These are phyloP conservation scores for Pterostichus madidus DNA, from an alignment of 2,888 invertebrate genomes.

Conservation along the genomic window DNA sequence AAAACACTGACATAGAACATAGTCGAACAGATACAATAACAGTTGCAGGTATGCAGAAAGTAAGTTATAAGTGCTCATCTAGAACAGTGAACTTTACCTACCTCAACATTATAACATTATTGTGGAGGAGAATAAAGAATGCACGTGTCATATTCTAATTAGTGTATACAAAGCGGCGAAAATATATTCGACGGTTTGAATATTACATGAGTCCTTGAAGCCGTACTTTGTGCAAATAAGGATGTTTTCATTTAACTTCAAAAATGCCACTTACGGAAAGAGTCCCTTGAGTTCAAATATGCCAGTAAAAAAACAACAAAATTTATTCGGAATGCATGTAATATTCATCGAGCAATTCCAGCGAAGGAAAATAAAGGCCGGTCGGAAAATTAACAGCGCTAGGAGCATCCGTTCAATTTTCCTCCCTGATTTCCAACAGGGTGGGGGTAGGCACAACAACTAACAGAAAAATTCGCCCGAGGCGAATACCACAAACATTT, in stretches of 20 bases:
- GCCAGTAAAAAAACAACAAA: slow-evolving; percentile 25
- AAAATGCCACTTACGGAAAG: slow-evolving; percentile 24
- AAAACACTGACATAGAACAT: no score
- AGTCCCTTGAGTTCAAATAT: slow-evolving; percentile 19
- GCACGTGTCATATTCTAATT: neutral
- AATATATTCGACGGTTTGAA: slow-evolving; percentile 9
- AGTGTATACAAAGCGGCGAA: slow-evolving; percentile 9
- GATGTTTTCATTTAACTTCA: slow-evolving; percentile 27
- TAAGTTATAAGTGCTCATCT: no score
- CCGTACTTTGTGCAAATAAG: slow-evolving; percentile 26
- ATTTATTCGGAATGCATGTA: slow-evolving; percentile 42
- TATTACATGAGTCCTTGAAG: slow-evolving; percentile 5
- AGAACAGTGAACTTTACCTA: no score
- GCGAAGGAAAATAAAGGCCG: slow-evolving; percentile 34
- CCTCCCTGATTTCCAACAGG: slow-evolving; percentile 5
- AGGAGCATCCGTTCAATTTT: slow-evolving; percentile 52
- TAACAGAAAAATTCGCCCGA: slow-evolving; percentile 23
- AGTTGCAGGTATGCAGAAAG: no score
- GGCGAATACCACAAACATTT: slow-evolving; percentile 15
- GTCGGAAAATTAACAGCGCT: slow-evolving; percentile 41
- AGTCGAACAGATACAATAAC: no score
- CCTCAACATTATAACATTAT: no score
- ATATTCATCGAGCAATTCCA: slow-evolving; percentile 38
- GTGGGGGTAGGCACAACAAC: neutral
- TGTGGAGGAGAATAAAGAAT: no score